A percentile compares a stretch with the other conserved stretches of the same genome.
phyloP scores from a whole-genome alignment of 2,888 invertebrate species.

The Phragmatobia fuliginosa region DNA sequence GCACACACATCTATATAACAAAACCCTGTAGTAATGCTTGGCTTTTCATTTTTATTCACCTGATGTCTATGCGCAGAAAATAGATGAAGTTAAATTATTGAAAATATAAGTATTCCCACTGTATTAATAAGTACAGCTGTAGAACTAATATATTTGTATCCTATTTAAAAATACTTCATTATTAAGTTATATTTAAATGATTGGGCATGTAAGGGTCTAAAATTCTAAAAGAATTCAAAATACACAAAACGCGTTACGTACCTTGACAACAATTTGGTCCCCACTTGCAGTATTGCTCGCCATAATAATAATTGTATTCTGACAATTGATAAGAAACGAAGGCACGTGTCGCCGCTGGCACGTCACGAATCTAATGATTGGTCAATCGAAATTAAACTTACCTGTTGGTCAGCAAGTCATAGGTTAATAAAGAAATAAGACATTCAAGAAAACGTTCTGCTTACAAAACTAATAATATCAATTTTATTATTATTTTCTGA shows the following conservation, averaged over 20 bases:
- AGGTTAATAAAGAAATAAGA: neutral
- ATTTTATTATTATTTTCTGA: no score
- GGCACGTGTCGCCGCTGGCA: constrained; percentile 11
- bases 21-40: no score
- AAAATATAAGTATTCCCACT: no score
- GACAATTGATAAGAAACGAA: neutral
- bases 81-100: no score
- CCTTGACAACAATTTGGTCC: constrained; percentile 5
- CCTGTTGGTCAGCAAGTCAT: neutral
- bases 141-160: neutral
- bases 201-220: neutral
- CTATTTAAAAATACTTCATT: neutral
- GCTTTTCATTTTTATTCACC: no score
- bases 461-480: neutral
- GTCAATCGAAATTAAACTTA: constrained; percentile 1
- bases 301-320: constrained; percentile 10
- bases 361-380: constrained; percentile 12
- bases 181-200: no score
- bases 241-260: neutral
- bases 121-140: no score
- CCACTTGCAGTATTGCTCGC: neutral
- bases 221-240: neutral
- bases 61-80: no score
- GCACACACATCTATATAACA: no score
- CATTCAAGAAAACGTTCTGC: neutral